A percentile compares a stretch with the other conserved stretches of the same genome.
Evolutionary conservation across 2,113 vertebrate species (phyloP).

Genomic region (Empidonax traillii): DNA sequence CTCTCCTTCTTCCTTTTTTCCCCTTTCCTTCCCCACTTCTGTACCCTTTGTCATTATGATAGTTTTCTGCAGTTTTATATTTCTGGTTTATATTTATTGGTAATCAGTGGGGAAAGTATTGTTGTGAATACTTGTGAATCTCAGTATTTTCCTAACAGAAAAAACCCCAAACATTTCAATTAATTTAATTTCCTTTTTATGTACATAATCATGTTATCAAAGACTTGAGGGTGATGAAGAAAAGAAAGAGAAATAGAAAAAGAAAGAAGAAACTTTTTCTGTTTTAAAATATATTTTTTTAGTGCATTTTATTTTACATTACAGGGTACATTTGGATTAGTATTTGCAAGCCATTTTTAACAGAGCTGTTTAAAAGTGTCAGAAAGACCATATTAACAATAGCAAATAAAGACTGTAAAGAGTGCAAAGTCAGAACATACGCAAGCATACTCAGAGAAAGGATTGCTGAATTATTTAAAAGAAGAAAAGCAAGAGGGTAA

Average conservation of each 20-base stretch:
- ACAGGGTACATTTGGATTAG: not conserved
- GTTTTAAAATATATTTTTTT: not conserved
- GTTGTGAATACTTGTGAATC: not conserved
- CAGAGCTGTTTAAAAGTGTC: not conserved
- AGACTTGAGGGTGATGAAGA: not conserved
- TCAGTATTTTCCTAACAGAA: not conserved
- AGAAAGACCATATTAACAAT: constrained; percentile 19
- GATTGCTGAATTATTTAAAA: constrained; percentile 80
- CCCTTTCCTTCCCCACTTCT: not conserved
- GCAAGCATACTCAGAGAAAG: constrained; percentile 16
- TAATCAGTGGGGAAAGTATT: not conserved
- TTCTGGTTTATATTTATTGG: not conserved
- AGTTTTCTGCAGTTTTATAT: not conserved
- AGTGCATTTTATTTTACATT: not conserved
- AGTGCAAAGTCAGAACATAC: not conserved
- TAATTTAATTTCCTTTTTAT: not conserved
- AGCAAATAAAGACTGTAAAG: not conserved
- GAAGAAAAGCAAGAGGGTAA: constrained; percentile 63
- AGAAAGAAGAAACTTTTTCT: not conserved
- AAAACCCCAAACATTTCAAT: not conserved
- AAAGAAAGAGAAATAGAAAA: not conserved
- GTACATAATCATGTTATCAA: not conserved
- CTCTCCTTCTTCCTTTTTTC: not conserved
- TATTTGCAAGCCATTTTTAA: constrained; percentile 16
- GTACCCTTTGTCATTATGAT: not conserved